Percentiles rank a stretch among this genome's conserved stretches.
Conservation (phyloP, 1,140 invertebrate species). For the Drosophila repleta region DNA sequence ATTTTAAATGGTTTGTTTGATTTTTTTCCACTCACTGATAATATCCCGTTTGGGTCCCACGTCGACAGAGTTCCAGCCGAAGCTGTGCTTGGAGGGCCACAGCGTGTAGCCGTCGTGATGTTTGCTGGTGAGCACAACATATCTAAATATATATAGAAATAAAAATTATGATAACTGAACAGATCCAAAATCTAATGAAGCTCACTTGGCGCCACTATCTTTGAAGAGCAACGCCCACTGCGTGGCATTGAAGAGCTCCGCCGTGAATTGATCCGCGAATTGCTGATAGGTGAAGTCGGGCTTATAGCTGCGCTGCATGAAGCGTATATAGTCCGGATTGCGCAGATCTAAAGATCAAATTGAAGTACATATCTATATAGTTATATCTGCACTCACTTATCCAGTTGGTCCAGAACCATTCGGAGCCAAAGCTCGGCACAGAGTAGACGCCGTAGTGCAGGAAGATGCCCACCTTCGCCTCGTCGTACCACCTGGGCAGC, state of each 20-base stretch:
- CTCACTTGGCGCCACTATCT: conserved; percentile 90
- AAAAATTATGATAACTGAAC: neutral
- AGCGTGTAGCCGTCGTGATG: conserved; percentile 97
- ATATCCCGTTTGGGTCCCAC: conserved; percentile 93
- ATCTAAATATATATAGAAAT: conserved; percentile 84
- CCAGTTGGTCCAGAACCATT: conserved; percentile 96
- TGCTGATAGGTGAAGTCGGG: conserved; percentile 94
- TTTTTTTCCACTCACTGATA: conserved; percentile 87
- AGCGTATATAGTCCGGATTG: conserved; percentile 84
- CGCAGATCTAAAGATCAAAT: conserved; percentile 44
- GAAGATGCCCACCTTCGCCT: conserved; percentile 96
- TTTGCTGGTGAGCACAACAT: conserved; percentile 95
- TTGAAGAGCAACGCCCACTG: conserved; percentile 91
- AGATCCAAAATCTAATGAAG: neutral
- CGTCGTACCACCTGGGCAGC: conserved; percentile 94
- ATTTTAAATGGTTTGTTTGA: conserved; percentile 28
- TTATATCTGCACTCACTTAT: conserved; percentile 86
- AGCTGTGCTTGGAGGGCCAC: conserved; percentile 94
- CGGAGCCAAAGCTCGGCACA: conserved; percentile 92
- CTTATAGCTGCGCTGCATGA: conserved; percentile 91
- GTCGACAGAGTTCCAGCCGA: conserved; percentile 95
- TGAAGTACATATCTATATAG: no score
- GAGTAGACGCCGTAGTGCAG: conserved; percentile 97
- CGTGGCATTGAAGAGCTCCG: conserved; percentile 92
- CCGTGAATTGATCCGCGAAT: conserved; percentile 92